Conservation (phyloP, 1,140 invertebrate species). For the Brachystomella parvula region DNA sequence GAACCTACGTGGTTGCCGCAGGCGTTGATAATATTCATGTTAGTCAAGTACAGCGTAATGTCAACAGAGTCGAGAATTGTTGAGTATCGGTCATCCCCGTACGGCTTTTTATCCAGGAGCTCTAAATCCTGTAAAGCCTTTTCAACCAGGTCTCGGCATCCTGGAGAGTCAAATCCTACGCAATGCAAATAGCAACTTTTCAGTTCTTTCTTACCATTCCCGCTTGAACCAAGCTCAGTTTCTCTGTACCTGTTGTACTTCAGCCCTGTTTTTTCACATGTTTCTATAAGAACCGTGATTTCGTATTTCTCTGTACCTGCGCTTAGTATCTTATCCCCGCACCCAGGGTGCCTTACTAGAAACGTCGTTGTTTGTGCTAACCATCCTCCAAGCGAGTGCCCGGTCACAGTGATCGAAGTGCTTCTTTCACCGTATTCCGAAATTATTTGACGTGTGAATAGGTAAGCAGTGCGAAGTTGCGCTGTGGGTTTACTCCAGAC, state of each 20-base stretch:
- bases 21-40: neutral
- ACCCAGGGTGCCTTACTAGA: neutral
- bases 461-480: neutral
- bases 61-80: neutral
- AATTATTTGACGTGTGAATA: neutral
- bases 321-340: neutral
- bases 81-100: neutral
- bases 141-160: neutral
- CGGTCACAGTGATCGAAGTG: too few relatives aligned
- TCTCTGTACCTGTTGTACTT: too few relatives aligned
- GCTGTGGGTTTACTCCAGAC: too few relatives aligned
- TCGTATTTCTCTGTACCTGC: neutral
- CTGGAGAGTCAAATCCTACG: too few relatives aligned
- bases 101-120: neutral
- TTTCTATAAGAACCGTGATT: neutral
- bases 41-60: neutral
- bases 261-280: neutral
- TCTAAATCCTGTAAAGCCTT: neutral
- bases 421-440: neutral
- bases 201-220: neutral
- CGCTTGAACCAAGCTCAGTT: neutral
- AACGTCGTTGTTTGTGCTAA: neutral
- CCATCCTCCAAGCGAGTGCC: conserved; percentile 7
- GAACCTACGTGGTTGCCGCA: neutral
- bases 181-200: neutral